Conservation (phyloP, 2,113 vertebrate species). For the Corythornis vintsioides region DNA sequence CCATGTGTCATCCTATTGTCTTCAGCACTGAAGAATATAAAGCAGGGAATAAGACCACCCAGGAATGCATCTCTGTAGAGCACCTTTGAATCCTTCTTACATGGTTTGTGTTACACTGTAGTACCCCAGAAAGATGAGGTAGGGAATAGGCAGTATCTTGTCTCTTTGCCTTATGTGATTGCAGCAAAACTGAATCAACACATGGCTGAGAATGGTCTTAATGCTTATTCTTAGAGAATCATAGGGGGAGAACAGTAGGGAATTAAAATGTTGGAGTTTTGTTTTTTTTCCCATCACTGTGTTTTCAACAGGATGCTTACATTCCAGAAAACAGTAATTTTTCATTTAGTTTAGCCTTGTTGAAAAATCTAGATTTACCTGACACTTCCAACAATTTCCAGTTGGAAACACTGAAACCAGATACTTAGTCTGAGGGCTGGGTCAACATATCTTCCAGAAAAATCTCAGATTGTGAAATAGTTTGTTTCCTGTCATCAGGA, state of each 20-base stretch:
- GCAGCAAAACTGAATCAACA: neutral
- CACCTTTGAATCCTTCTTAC: constrained; percentile 1
- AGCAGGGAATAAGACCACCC: constrained; percentile 51
- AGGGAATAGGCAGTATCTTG: neutral
- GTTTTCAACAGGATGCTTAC: constrained; percentile 39
- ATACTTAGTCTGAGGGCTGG: constrained; percentile 36
- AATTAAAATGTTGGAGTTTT: constrained; percentile 11
- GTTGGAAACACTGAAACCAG: constrained; percentile 26
- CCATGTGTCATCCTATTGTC: constrained; percentile 59
- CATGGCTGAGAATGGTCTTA: neutral
- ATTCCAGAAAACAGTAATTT: neutral
- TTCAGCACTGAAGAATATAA: neutral
- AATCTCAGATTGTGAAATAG: constrained; percentile 56
- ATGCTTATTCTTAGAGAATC: neutral
- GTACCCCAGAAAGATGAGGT: neutral
- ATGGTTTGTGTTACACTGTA: neutral
- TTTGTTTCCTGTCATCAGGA: constrained; percentile 65
- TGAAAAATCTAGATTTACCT: constrained; percentile 49
- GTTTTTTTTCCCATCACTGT: neutral
- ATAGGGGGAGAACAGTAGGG: neutral
- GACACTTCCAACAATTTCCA: constrained; percentile 32
- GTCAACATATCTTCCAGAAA: constrained; percentile 42
- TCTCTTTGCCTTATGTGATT: neutral
- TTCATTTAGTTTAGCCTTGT: constrained; percentile 1
- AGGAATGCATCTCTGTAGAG: constrained; percentile 26